A percentile compares a stretch with the other conserved stretches of the same genome.
phyloP scores from a whole-genome alignment of 2,888 invertebrate species.

The Xestia c-nigrum region DNA sequence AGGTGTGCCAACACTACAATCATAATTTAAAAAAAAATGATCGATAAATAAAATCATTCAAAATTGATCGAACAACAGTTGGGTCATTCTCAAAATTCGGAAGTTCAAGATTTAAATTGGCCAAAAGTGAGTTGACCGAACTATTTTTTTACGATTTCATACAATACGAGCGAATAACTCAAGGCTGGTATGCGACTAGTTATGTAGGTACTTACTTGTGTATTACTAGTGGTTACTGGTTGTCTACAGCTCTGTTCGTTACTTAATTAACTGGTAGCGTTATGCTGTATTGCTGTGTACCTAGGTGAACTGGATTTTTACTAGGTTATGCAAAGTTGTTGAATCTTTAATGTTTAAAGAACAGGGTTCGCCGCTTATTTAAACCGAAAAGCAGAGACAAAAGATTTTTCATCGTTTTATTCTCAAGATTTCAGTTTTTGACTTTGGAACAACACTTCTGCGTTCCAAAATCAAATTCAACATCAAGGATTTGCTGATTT shows the following conservation, averaged over 20 bases:
- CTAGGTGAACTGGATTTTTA: conserved; percentile 22
- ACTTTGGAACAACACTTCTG: background rate
- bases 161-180: conserved; percentile 88
- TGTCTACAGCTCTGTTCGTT: conserved; percentile 31
- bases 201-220: conserved; percentile 44
- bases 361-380: background rate
- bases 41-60: background rate
- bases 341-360: background rate
- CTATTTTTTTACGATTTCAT: conserved; percentile 59
- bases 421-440: background rate
- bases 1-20: background rate
- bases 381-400: background rate
- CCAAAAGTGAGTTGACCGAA: background rate
- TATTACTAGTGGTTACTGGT: conserved; percentile 17
- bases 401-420: background rate
- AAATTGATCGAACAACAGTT: background rate
- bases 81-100: background rate
- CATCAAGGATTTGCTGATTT: background rate
- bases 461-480: background rate
- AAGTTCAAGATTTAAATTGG: background rate
- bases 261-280: conserved; percentile 59
- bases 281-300: conserved; percentile 28
- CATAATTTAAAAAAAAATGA: background rate
- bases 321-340: background rate
- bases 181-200: conserved; percentile 72